A percentile compares a stretch with the other conserved stretches of the same genome.
phyloP scores from a whole-genome alignment of 23 tunicate species.

The Clavelina lepadiformis region DNA sequence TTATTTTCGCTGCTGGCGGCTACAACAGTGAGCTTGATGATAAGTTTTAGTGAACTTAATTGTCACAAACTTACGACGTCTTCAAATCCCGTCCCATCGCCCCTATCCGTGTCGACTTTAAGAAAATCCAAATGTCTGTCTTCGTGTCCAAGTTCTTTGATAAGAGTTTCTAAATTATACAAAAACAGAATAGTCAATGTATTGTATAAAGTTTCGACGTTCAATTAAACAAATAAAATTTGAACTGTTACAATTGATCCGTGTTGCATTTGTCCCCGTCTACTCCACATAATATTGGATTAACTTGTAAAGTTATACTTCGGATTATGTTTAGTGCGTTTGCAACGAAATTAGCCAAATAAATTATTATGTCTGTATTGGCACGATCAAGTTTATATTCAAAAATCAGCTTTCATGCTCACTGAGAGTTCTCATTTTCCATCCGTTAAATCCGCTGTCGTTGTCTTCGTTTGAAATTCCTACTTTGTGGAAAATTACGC shows the following conservation, averaged over 20 bases:
- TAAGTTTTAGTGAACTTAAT: background rate
- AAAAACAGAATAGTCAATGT: background rate
- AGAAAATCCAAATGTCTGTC: conserved; percentile 22
- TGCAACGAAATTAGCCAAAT: too few species aligned
- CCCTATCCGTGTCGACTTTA: conserved; percentile 19
- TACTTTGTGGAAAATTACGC: conserved; percentile 15
- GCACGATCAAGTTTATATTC: background rate
- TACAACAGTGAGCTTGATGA: too few species aligned
- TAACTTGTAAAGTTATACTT: too few species aligned
- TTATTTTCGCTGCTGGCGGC: too few species aligned
- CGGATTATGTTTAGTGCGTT: too few species aligned
- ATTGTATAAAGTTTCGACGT: background rate
- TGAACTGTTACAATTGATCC: too few species aligned
- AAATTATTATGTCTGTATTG: too few species aligned
- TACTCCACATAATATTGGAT: too few species aligned
- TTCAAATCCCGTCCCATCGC: conserved; percentile 27
- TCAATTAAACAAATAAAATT: background rate
- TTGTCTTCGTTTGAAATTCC: conserved; percentile 11
- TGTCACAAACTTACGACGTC: conserved; percentile 13
- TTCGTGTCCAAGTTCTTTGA: conserved; percentile 25
- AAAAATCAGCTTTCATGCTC: background rate
- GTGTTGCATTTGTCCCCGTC: background rate
- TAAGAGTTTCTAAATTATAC: conserved; percentile 2
- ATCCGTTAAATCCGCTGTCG: conserved; percentile 8
- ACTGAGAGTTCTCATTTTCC: conserved; percentile 23